These are phyloP conservation scores for Pelosia muscerda DNA, from an alignment of 2,888 invertebrate genomes.

Conservation along the genomic window DNA sequence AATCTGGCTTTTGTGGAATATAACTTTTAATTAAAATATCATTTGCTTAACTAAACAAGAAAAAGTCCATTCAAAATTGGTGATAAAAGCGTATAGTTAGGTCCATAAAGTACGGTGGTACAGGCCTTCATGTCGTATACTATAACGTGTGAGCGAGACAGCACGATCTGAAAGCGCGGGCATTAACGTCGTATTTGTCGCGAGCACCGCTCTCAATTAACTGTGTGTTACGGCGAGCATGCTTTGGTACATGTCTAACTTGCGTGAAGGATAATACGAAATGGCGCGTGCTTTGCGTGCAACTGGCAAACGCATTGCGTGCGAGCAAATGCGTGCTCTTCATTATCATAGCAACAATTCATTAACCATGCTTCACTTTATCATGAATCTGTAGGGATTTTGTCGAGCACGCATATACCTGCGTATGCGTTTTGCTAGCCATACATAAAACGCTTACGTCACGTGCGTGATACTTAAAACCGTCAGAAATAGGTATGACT, in stretches of 20 bases:
- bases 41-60: neutral
- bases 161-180: slow-evolving; percentile 49
- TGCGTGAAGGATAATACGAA: slow-evolving; percentile 52
- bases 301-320: slow-evolving; percentile 15
- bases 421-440: slow-evolving; percentile 12
- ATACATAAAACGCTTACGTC: slow-evolving; percentile 16
- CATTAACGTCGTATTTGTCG: slow-evolving; percentile 56
- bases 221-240: slow-evolving; percentile 81
- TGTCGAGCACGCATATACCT: slow-evolving; percentile 8
- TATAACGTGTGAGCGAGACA: slow-evolving; percentile 52
- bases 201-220: slow-evolving; percentile 65
- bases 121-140: neutral
- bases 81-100: neutral
- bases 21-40: neutral
- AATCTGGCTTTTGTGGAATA: neutral
- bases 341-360: neutral
- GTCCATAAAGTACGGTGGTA: neutral
- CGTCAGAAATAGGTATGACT: neutral
- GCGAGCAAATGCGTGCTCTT: slow-evolving; percentile 12
- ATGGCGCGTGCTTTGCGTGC: slow-evolving; percentile 37
- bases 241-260: slow-evolving; percentile 79
- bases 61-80: neutral
- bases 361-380: slow-evolving; percentile 3
- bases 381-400: neutral
- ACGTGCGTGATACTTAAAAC: slow-evolving; percentile 13